A percentile compares a stretch with the other conserved stretches of the same genome.
Evolutionary conservation across 1,140 invertebrate genomes (phyloP).

Genomic region (Cyrtorhinus lividipennis): DNA sequence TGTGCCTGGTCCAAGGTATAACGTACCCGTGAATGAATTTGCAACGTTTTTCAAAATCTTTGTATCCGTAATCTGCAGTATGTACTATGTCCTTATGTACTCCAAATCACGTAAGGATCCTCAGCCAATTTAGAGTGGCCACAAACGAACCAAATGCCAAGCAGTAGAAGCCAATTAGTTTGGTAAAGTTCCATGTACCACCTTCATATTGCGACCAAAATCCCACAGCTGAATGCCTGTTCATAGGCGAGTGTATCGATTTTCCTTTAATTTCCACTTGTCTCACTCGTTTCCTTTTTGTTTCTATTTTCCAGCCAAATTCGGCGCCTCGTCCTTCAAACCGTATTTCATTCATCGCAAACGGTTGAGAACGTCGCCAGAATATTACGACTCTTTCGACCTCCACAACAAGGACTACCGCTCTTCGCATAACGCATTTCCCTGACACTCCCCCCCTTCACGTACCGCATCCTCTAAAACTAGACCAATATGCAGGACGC

Average conservation of each 20-base stretch:
- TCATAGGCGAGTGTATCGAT: neutral
- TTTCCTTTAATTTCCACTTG: neutral
- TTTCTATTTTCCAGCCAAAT: neutral
- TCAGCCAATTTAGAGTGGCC: no score
- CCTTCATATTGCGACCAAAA: neutral
- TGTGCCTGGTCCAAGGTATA: no score
- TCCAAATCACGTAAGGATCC: no score
- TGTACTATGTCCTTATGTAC: no score
- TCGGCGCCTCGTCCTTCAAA: neutral
- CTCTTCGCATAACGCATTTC: neutral
- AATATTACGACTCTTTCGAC: neutral
- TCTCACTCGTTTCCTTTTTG: neutral
- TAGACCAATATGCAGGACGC: no score
- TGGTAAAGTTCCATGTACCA: neutral
- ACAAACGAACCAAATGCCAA: neutral
- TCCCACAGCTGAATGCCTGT: neutral
- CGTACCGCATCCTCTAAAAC: no score
- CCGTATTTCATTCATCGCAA: constrained; percentile 1
- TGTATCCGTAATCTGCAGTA: no score
- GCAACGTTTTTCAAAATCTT: no score
- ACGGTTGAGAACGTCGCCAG: neutral
- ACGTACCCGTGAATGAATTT: no score
- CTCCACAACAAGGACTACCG: neutral
- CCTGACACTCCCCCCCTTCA: no score
- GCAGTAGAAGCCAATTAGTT: neutral